phyloP scores from a whole-genome alignment of 1,140 invertebrate genomes.

The Bathynomus jamesi region DNA sequence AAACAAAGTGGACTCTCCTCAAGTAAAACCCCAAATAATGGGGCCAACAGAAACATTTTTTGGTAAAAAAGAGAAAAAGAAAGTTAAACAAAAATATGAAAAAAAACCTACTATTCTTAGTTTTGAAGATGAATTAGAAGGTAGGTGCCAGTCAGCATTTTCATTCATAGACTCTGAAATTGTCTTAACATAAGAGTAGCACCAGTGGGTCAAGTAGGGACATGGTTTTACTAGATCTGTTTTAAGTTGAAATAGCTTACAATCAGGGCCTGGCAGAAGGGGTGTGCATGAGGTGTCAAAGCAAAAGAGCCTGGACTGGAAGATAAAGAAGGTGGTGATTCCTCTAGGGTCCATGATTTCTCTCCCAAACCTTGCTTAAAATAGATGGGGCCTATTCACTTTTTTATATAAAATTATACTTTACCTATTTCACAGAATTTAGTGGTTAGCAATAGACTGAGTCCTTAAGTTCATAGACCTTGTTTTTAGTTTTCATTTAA shows the following conservation, averaged over 20 bases:
- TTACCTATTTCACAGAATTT: no score
- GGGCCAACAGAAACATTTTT: not conserved
- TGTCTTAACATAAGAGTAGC: no score
- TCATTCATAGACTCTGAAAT: no score
- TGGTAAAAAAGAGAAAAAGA: not conserved
- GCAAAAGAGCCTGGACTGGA: not conserved
- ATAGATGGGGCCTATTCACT: no score
- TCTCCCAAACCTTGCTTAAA: no score
- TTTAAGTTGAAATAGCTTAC: not conserved
- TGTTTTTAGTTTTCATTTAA: no score
- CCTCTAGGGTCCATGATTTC: no score
- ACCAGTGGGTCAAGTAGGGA: no score
- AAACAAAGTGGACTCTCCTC: not conserved
- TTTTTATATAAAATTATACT: no score
- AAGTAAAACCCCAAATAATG: not conserved
- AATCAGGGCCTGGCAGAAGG: not conserved
- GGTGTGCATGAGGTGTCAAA: not conserved
- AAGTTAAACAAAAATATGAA: not conserved
- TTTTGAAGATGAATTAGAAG: not conserved
- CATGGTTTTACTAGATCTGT: not conserved
- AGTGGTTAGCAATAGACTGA: no score
- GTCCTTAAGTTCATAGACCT: no score
- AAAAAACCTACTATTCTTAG: not conserved
- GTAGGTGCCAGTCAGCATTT: not conserved
- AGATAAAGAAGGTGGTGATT: not conserved